phyloP scores from a whole-genome alignment of 2,888 invertebrate species.

The Drosophila pullipes region DNA sequence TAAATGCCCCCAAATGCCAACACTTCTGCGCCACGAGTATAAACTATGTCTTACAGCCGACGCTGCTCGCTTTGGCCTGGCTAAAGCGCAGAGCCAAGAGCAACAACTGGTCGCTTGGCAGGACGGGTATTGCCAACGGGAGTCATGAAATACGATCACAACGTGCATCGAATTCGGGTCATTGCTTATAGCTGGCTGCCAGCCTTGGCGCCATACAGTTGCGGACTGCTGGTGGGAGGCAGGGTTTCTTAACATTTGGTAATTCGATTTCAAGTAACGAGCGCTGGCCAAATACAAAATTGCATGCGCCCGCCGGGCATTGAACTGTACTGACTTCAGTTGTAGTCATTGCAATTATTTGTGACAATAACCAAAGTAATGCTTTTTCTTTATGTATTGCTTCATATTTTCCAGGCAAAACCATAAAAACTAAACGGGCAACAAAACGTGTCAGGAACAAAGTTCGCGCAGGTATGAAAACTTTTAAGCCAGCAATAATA shows the following conservation, averaged over 20 bases:
- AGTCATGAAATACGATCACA: conserved; percentile 63
- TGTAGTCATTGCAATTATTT: conserved; percentile 29
- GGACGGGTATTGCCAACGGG: conserved; percentile 32
- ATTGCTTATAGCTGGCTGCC: conserved; percentile 42
- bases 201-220: conserved; percentile 44
- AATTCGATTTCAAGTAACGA: conserved; percentile 65
- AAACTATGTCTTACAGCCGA: conserved; percentile 15
- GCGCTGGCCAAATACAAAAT: conserved; percentile 40
- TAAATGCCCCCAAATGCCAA: conserved; percentile 72
- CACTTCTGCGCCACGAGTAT: conserved; percentile 25
- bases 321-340: conserved; percentile 56
- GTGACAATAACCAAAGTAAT: conserved; percentile 51
- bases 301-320: conserved; percentile 56
- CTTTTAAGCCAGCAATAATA: conserved; percentile 7
- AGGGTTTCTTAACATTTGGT: conserved; percentile 61
- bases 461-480: conserved; percentile 59
- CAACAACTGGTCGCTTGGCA: conserved; percentile 4
- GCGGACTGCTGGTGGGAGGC: conserved; percentile 9
- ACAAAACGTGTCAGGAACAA: conserved; percentile 51
- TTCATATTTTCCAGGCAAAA: conserved; percentile 53
- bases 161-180: conserved; percentile 80
- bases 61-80: conserved; percentile 14
- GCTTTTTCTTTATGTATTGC: conserved; percentile 35
- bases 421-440: conserved; percentile 33
- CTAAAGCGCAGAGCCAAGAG: conserved; percentile 4